Base-by-base conservation (phyloP, 2,113 vertebrate species). In the Colaptes auratus region DNA sequence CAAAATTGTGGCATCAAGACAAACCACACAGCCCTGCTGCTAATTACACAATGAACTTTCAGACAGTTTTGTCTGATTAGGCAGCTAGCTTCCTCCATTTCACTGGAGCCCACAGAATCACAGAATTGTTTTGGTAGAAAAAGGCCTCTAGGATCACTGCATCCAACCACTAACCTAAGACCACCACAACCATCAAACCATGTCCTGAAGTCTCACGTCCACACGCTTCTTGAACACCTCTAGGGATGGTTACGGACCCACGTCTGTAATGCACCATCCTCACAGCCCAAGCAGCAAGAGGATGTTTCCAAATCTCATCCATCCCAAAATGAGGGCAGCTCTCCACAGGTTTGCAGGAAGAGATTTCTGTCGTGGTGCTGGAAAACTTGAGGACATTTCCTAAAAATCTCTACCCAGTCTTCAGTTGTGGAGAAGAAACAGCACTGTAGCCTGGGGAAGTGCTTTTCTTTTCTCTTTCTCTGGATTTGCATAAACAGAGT, bases 391-490 rank as follows among this genome's bases (percentile, higher is more conserved):
- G 24, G 55, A 25, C 31, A 1, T 50, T 55, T 50, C n/a, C n/a
- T 7, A 1, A 33, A 39, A 21, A 73, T 7, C 63, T 79, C 65
- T 12, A 16, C 0, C 30, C 39, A 6, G 21, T 8, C 64, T 44
- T 46, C 35, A 17, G 0, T 25, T 70, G 39, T 21, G 6, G 17
- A 27, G 23, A 24, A 7, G 7, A 64, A 69, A 7, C 0, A 15
- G 18, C 2, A 28, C 19, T 2, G 12, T 79, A 89, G 81, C 95
- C 93, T 7, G 65, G 42, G 94, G 95, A 93, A 86, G n/a, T 1
- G 25, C 50, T 93, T 96, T 92, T 70, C 60, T 70, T 84, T 36
- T n/a, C 72, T 56, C 72, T 86, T 91, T 82, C 76, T 30, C 79
- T 36, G 0, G 11, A 90, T 94, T 86, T 93, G 77, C 93, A 92